Base-by-base conservation (phyloP, 2,888 invertebrate species). In the Phlogophora meticulosa region DNA sequence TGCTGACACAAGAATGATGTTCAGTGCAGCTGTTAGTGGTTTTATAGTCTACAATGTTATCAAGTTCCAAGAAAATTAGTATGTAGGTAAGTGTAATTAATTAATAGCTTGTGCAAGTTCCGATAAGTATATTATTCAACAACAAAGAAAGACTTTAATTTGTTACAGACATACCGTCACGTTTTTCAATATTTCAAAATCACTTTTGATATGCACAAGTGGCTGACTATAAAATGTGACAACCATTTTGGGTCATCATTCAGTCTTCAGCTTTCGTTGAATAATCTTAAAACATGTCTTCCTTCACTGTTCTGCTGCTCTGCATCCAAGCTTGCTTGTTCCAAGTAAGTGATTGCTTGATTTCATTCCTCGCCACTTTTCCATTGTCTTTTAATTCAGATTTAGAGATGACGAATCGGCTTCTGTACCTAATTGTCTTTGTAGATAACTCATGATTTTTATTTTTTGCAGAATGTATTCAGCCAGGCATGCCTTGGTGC, bases 311-410 rank as follows among this genome's bases (percentile, higher is more conserved):
- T 52, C 36, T 67, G 17, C 40, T 80, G 11, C 15, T 80, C 58
- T 80, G 74, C 66, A 36, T 80, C 57, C 80, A 77, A 63, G 72
- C 71, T 70, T 79, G 64, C 63, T 69, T 80, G 68, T 55, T 79
- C 42, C 73, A 76, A 64, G 79, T 80, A 5, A 58, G 57, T 4
- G 3, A 0, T 7, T 22, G 1, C 32, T 2, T 15, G 24, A 1
- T 32, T 24, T 55, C 13, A 17, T 0, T 32, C n/a, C 10, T 32
- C 2, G 5, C n/a, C n/a, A n/a, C n/a, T n/a, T n/a, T n/a, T n/a
- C n/a, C n/a, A n/a, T n/a, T n/a, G n/a, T n/a, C n/a, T n/a, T n/a
- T n/a, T n/a, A n/a, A n/a, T n/a, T n/a, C n/a, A n/a, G n/a, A n/a
- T n/a, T n/a, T n/a, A n/a, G n/a, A n/a, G n/a, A n/a, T n/a, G n/a